Evolutionary conservation across 2,113 vertebrate species (phyloP).

Genomic region (Calyptommatus sinebrachiatus): DNA sequence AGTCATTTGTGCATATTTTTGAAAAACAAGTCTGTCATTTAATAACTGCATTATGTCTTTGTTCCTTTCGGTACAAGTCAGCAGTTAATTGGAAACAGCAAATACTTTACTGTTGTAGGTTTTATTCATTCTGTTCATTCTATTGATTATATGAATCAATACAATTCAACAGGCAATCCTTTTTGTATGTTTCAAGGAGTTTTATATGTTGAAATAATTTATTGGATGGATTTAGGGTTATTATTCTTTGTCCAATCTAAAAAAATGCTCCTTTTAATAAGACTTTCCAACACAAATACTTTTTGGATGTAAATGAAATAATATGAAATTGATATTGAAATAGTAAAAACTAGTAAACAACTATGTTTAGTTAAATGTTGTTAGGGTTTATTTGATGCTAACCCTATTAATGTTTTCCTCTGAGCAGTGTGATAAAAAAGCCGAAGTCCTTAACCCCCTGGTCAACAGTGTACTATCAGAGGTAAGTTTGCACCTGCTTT

Average conservation of each 20-base stretch:
- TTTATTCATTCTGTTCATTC: slow-evolving; percentile 50
- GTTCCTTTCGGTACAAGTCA: slow-evolving; percentile 12
- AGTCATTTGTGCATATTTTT: neutral
- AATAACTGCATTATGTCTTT: slow-evolving; percentile 16
- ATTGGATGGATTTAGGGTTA: slow-evolving; percentile 47
- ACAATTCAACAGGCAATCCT: slow-evolving; percentile 55
- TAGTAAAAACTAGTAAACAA: slow-evolving; percentile 4
- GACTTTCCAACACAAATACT: neutral
- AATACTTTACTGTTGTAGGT: slow-evolving; percentile 41
- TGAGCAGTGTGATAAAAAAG: slow-evolving; percentile 85
- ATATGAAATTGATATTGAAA: neutral
- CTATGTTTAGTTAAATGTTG: slow-evolving; percentile 26
- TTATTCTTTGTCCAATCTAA: fast-evolving
- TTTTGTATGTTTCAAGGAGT: slow-evolving; percentile 57
- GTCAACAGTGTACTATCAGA: slow-evolving; percentile 82
- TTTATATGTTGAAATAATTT: slow-evolving; percentile 60
- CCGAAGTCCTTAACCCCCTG: slow-evolving; percentile 89
- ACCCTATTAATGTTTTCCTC: slow-evolving; percentile 36
- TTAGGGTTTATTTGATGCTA: slow-evolving; percentile 17
- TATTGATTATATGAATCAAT: slow-evolving; percentile 56
- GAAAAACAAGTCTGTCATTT: slow-evolving; percentile 18
- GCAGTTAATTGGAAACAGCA: slow-evolving; percentile 45
- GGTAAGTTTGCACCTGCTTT: slow-evolving; percentile 73
- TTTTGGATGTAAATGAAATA: neutral
- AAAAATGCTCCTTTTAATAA: slow-evolving; percentile 1